These are phyloP conservation scores for Vollenhovia emeryi DNA, from an alignment of 1,140 invertebrate genomes.

Conservation along the genomic window DNA sequence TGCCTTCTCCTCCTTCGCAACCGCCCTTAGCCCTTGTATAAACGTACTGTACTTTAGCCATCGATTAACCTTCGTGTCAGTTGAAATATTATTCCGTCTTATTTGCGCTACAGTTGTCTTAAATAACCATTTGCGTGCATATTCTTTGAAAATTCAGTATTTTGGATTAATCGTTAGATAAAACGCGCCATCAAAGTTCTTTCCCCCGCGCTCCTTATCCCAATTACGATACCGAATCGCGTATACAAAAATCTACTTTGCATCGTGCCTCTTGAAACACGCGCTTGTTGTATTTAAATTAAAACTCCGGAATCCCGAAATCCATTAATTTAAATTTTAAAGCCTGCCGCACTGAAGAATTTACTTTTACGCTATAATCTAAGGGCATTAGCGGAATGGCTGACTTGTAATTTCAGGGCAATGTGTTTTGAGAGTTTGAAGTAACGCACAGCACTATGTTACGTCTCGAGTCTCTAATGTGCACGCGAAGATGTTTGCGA, in stretches of 20 bases:
- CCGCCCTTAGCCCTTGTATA: conserved; percentile 39
- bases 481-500: too few relatives aligned
- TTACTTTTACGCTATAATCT: neutral
- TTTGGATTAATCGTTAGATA: neutral
- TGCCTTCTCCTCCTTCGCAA: neutral
- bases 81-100: neutral
- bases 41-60: conserved; percentile 42
- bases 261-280: neutral
- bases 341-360: neutral
- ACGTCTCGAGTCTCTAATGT: too few relatives aligned
- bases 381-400: too few relatives aligned
- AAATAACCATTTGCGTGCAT: conserved; percentile 39
- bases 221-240: neutral
- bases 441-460: too few relatives aligned
- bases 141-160: neutral
- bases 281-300: neutral
- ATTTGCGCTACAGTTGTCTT: conserved; percentile 53
- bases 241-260: neutral
- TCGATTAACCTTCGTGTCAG: conserved; percentile 50
- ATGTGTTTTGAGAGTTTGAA: too few relatives aligned
- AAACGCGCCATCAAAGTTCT: neutral
- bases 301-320: neutral
- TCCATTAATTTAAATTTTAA: neutral
- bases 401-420: too few relatives aligned
- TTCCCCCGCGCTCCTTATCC: neutral